phyloP scores from a whole-genome alignment of 2,888 invertebrate species.

The Drosophila vallismaia region DNA sequence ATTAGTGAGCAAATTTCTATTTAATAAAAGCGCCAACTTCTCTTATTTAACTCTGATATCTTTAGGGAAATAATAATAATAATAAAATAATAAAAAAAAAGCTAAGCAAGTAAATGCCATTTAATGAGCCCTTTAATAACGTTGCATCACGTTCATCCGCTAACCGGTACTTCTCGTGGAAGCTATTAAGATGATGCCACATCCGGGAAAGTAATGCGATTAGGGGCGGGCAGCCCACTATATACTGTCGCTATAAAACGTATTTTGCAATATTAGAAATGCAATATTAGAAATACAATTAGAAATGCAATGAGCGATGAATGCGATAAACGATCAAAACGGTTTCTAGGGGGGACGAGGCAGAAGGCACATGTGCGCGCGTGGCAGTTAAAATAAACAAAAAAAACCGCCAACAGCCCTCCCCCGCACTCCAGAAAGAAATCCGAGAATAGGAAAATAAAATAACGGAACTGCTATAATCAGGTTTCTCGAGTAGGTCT shows the following conservation, averaged over 20 bases:
- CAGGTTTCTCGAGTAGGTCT: neutral
- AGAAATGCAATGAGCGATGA: conserved; percentile 38
- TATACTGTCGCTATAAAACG: conserved; percentile 3
- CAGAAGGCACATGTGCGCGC: conserved; percentile 41
- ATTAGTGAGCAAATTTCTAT: too few species aligned
- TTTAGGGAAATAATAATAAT: too few species aligned
- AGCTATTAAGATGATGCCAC: conserved; percentile 26
- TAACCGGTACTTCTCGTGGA: conserved; percentile 1
- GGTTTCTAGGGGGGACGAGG: neutral
- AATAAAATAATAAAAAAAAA: neutral
- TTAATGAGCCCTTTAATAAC: neutral
- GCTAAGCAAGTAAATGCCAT: neutral
- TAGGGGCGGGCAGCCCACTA: neutral
- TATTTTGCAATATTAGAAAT: conserved; percentile 36
- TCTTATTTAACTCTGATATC: too few species aligned
- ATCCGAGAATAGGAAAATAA: neutral
- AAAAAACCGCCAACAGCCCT: conserved; percentile 55
- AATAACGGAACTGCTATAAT: neutral
- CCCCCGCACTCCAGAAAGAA: conserved; percentile 8
- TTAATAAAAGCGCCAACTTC: too few species aligned
- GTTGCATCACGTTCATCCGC: neutral
- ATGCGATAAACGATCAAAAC: conserved; percentile 38
- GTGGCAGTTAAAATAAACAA: conserved; percentile 69
- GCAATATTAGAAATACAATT: conserved; percentile 22
- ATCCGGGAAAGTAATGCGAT: conserved; percentile 27